These are phyloP conservation scores for Myiozetetes cayanensis DNA, from an alignment of 2,113 vertebrate genomes.

Conservation along the genomic window DNA sequence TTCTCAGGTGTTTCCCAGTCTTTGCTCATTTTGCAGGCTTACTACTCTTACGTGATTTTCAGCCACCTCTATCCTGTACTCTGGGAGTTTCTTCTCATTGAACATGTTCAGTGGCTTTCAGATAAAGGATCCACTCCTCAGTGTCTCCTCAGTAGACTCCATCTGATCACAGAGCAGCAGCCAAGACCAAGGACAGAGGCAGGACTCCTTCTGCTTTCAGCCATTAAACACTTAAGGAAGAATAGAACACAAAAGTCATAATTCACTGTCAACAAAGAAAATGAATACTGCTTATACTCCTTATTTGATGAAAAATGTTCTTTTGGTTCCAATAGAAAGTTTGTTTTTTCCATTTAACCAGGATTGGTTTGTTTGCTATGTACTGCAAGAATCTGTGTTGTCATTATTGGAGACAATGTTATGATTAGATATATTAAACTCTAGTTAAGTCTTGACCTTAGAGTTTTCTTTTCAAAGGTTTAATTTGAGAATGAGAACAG, in stretches of 20 bases:
- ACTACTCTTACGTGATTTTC: not conserved
- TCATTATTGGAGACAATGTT: no score
- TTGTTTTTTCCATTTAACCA: not conserved
- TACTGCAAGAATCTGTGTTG: not conserved
- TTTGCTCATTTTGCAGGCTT: not conserved
- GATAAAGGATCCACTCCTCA: not conserved
- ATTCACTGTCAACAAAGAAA: not conserved
- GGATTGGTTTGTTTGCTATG: not conserved
- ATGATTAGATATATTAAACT: not conserved
- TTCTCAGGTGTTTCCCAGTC: not conserved
- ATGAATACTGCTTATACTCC: not conserved
- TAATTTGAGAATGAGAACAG: not conserved
- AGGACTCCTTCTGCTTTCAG: not conserved
- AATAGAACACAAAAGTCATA: not conserved
- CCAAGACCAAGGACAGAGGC: no score
- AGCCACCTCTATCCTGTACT: not conserved
- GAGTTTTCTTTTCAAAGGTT: not conserved
- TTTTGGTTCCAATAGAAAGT: not conserved
- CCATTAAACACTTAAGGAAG: not conserved
- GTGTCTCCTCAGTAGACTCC: not conserved
- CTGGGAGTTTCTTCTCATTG: not conserved
- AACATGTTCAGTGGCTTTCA: not conserved
- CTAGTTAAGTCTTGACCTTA: not conserved
- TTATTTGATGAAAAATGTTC: not conserved
- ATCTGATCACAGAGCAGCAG: not conserved